A percentile compares a stretch with the other conserved stretches of the same genome.
These are phyloP conservation scores for Lagodon rhomboides DNA, from an alignment of 2,797 vertebrate species.

Conservation along the genomic window DNA sequence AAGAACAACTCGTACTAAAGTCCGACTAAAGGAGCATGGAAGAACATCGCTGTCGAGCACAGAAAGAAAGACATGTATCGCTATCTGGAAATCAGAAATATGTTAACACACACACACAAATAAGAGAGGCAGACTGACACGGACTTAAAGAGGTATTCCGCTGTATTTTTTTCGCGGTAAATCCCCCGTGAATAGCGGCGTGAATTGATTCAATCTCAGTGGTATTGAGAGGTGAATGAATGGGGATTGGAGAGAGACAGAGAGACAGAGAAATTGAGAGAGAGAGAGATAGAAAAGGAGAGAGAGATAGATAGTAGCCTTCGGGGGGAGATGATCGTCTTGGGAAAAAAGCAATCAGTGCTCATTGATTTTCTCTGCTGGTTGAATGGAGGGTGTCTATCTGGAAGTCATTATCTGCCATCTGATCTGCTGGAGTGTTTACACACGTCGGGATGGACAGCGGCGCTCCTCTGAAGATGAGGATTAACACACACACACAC, in stretches of 20 bases:
- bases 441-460: constrained; percentile 80
- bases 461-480: constrained; percentile 77
- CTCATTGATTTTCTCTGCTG: constrained; percentile 86
- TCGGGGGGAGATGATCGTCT: constrained; percentile 78
- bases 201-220: constrained; percentile 73
- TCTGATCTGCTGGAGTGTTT: constrained; percentile 83
- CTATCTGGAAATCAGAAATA: constrained; percentile 38
- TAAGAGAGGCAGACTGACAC: constrained; percentile 47
- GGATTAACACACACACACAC: constrained; percentile 74
- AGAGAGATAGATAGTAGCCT: constrained; percentile 77
- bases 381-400: constrained; percentile 84
- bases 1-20: constrained; percentile 5
- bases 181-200: constrained; percentile 72
- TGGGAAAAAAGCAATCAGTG: constrained; percentile 87
- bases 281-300: constrained; percentile 61
- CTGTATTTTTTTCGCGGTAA: constrained; percentile 70
- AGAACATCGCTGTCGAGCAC: background rate
- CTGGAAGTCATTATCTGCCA: constrained; percentile 86
- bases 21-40: constrained; percentile 16
- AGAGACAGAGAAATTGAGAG: constrained; percentile 41
- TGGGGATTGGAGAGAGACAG: constrained; percentile 44
- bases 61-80: background rate
- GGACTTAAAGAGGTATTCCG: constrained; percentile 59
- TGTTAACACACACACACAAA: constrained; percentile 42
- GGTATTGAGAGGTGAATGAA: constrained; percentile 73